Evolutionary conservation across 1,140 invertebrate species (phyloP), one percentile per base, ranked within the genome.

Genomic region (Chrysopa pallens): DNA sequence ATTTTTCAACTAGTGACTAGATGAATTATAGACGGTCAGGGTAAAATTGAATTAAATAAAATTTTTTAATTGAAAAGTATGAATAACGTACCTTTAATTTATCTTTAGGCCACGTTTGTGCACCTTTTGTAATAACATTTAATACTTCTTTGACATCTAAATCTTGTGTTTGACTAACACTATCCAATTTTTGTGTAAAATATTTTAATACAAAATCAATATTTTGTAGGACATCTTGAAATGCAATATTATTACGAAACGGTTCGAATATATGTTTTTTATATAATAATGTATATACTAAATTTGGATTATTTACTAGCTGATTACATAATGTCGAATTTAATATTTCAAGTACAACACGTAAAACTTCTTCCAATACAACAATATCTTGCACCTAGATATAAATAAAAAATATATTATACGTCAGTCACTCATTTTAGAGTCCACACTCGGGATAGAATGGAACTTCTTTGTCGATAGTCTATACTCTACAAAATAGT

Each of bases 151-250:
- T 72, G 1, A 92, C 90, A 35, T 88, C 86, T 11, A 90, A 62
- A 58, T 76, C 70, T 31, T 72, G 50, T 29, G 58, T 51, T 38
- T 57, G 52, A 37, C 50, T 50, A 46, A 55, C 58, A 31, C 48
- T 48, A 38, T 45, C 48, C 36, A 60, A 42, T 38, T 60, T 48
- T 29, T 53, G 47, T 11, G 55, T 57, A 49, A 57, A 52, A 53
- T 56, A 64, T 60, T 68, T 61, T 14, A 61, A 54, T 13, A 96
- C 89, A 60, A 88, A 83, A 56, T 95, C 88, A 50, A 98, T 89
- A 59, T 98, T 98, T 59, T 93, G 84, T 42, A 96, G 80, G 33
- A 98, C 84, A 59, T 97, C 92, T 58, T 94, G 87, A 62, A 94
- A 94, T 42, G 84, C 81, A 13, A 83, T 75, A 66, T 97, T 87